Percentiles rank a stretch among this genome's conserved stretches.
phyloP scores from a whole-genome alignment of 1,140 invertebrate species.

The Drosophila ficusphila region DNA sequence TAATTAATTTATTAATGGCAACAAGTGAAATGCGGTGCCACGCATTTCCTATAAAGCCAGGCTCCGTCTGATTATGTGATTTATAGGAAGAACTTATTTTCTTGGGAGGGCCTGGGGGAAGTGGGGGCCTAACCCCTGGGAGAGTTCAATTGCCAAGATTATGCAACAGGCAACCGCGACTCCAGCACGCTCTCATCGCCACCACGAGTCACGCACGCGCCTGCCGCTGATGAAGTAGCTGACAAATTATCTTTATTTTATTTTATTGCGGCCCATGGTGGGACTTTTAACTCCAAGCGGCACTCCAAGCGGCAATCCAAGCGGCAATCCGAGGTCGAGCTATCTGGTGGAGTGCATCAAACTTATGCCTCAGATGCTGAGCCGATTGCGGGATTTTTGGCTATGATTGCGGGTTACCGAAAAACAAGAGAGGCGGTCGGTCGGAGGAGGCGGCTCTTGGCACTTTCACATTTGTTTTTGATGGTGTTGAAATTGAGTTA shows the following conservation, averaged over 20 bases:
- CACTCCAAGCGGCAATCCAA: not conserved
- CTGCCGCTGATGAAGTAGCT: slow-evolving; percentile 67
- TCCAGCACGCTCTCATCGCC: slow-evolving; percentile 29
- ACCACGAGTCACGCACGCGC: slow-evolving; percentile 61
- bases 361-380: slow-evolving; percentile 29
- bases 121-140: slow-evolving; percentile 38
- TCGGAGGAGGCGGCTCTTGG: slow-evolving; percentile 6
- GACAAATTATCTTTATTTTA: slow-evolving; percentile 54
- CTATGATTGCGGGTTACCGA: slow-evolving; percentile 28
- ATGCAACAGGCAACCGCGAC: slow-evolving; percentile 57
- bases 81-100: slow-evolving; percentile 70
- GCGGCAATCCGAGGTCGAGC: slow-evolving; percentile 38
- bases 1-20: slow-evolving; percentile 71
- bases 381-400: slow-evolving; percentile 52
- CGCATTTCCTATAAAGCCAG: slow-evolving; percentile 52
- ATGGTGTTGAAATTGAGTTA: slow-evolving; percentile 66
- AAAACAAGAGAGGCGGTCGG: not conserved
- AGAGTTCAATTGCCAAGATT: slow-evolving; percentile 62
- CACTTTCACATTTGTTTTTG: slow-evolving; percentile 58
- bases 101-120: not conserved
- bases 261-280: slow-evolving; percentile 37
- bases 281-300: slow-evolving; percentile 6
- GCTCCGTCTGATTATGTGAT: slow-evolving; percentile 55
- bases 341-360: slow-evolving; percentile 55
- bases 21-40: slow-evolving; percentile 28